Evolutionary conservation across 2,797 vertebrate species (phyloP).

Genomic region (Octomys mimax): DNA sequence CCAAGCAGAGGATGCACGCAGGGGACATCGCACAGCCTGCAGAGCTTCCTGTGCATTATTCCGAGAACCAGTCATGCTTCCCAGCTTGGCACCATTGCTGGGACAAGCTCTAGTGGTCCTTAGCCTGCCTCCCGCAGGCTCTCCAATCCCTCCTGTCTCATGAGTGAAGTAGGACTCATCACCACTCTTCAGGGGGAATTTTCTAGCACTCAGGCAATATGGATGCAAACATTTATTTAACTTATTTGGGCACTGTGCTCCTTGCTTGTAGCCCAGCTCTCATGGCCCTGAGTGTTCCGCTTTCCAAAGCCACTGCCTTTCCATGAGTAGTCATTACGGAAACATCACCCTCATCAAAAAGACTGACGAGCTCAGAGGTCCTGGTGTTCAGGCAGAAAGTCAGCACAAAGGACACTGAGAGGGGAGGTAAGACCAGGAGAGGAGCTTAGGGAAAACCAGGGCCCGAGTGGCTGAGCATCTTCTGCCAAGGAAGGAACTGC

Average conservation of each 20-base stretch:
- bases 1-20: not conserved
- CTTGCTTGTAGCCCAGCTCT: not conserved
- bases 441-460: not conserved
- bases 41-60: fast-evolving
- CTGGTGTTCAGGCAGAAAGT: not conserved
- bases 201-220: not conserved
- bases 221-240: not conserved
- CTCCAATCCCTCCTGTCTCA: not conserved
- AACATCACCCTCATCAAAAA: not conserved
- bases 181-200: not conserved
- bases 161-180: not conserved
- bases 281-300: not conserved
- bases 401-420: fast-evolving
- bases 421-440: not conserved
- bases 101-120: not conserved
- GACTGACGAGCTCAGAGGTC: fast-evolving
- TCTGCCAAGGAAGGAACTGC: too few relatives aligned
- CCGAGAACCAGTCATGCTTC: not conserved
- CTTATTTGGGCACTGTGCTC: fast-evolving
- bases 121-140: not conserved
- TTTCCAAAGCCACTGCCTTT: not conserved
- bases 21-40: fast-evolving
- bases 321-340: not conserved
- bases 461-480: fast-evolving
- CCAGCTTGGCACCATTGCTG: not conserved